These are phyloP conservation scores for Papilio polyxenes DNA, from an alignment of 1,140 invertebrate genomes.

Conservation along the genomic window DNA sequence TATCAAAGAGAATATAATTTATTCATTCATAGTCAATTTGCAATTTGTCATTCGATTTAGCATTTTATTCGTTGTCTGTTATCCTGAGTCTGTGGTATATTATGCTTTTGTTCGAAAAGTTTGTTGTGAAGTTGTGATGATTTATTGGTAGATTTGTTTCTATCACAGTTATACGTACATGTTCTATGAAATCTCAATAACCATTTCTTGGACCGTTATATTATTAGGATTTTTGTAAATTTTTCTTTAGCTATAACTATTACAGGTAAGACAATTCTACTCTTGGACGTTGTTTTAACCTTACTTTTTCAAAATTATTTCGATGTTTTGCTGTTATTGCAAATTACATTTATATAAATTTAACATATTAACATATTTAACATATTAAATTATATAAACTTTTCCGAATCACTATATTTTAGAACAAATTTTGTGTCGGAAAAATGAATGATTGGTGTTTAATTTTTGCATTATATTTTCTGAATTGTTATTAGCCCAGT, in stretches of 20 bases:
- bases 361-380: not conserved
- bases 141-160: not conserved
- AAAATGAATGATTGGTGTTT: too few relatives aligned
- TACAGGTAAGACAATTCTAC: not conserved
- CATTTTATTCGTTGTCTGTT: not conserved
- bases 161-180: not conserved
- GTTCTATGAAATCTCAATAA: not conserved
- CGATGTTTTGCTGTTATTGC: not conserved
- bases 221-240: not conserved
- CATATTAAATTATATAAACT: too few relatives aligned
- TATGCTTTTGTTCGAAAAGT: constrained; percentile 10
- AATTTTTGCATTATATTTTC: too few relatives aligned
- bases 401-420: too few relatives aligned
- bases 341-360: not conserved
- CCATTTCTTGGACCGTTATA: not conserved
- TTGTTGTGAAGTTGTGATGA: not conserved
- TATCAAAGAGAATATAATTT: too few relatives aligned
- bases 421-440: too few relatives aligned
- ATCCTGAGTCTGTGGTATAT: not conserved
- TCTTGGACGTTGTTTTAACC: not conserved
- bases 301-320: not conserved
- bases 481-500: not conserved
- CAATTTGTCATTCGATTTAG: not conserved
- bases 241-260: not conserved
- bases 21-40: constrained; percentile 15